These are phyloP conservation scores for Lethenteron camtschaticum DNA, from an alignment of 2,113 vertebrate genomes.

Conservation along the genomic window DNA sequence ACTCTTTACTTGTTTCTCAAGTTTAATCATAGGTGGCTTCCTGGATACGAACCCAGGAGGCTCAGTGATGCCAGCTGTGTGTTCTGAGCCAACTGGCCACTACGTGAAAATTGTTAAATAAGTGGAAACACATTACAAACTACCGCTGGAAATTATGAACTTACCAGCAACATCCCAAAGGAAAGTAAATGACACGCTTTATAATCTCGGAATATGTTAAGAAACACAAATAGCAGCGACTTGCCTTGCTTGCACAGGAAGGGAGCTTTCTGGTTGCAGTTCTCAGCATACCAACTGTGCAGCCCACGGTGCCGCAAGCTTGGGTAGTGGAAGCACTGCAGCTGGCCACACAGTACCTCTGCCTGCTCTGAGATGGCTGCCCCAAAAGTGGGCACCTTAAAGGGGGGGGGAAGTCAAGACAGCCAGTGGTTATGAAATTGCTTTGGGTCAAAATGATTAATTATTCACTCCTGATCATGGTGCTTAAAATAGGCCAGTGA, in stretches of 20 bases:
- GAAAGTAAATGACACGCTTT: no score
- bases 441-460: not conserved
- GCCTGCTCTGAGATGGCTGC: slow-evolving; percentile 44
- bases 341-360: slow-evolving; percentile 66
- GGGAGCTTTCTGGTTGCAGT: slow-evolving; percentile 76
- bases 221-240: slow-evolving; percentile 11
- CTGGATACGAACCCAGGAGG: no score
- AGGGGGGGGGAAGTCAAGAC: slow-evolving; percentile 28
- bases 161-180: no score
- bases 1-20: no score
- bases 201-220: no score
- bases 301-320: slow-evolving; percentile 55
- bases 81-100: no score
- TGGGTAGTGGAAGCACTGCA: slow-evolving; percentile 62
- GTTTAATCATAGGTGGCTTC: no score
- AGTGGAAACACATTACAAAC: no score
- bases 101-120: no score
- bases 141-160: no score
- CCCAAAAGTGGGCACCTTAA: slow-evolving; percentile 32
- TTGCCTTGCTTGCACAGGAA: slow-evolving; percentile 91
- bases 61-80: no score
- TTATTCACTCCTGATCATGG: slow-evolving; percentile 3
- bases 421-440: not conserved
- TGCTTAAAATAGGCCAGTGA: not conserved
- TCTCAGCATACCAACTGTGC: slow-evolving; percentile 85